Evolutionary conservation across 2,113 vertebrate species (phyloP).

Genomic region (Turdus rufiventris): DNA sequence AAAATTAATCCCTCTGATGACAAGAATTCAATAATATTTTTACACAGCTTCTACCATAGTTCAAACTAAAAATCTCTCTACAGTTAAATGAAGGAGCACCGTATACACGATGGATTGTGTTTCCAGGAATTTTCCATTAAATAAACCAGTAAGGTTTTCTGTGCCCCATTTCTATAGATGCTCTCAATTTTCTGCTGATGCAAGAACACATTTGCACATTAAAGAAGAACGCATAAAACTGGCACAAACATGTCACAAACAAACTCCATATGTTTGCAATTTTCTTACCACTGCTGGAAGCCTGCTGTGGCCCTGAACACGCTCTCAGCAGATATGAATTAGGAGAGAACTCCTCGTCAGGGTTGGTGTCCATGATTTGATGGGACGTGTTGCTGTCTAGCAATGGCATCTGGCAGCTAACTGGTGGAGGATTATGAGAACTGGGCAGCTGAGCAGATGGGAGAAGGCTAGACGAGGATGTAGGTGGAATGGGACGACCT

Average conservation of each 20-base stretch:
- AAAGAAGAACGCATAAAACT: neutral
- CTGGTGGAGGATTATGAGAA: conserved; percentile 89
- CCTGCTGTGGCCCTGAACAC: conserved; percentile 82
- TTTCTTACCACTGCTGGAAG: conserved; percentile 90
- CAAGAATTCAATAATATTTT: neutral
- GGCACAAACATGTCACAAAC: conserved; percentile 45
- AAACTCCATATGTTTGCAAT: conserved; percentile 57
- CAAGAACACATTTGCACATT: neutral
- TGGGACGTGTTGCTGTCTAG: conserved; percentile 98
- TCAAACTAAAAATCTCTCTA: neutral
- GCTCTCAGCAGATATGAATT: conserved; percentile 94
- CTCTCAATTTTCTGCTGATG: conserved; percentile 3
- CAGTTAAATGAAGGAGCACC: neutral
- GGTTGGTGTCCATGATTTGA: conserved; percentile 96
- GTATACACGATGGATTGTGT: neutral
- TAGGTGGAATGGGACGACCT: conserved; percentile 98
- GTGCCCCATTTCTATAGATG: neutral
- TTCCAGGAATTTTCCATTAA: neutral
- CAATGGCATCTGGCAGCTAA: conserved; percentile 97
- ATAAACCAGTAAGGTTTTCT: neutral
- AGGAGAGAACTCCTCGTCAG: conserved; percentile 90
- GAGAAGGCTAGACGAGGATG: conserved; percentile 94
- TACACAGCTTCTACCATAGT: neutral
- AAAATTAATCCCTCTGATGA: conserved; percentile 7
- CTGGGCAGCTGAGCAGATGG: conserved; percentile 91